Base-by-base conservation (phyloP, 2,888 invertebrate species). In the Pteria penguin region DNA sequence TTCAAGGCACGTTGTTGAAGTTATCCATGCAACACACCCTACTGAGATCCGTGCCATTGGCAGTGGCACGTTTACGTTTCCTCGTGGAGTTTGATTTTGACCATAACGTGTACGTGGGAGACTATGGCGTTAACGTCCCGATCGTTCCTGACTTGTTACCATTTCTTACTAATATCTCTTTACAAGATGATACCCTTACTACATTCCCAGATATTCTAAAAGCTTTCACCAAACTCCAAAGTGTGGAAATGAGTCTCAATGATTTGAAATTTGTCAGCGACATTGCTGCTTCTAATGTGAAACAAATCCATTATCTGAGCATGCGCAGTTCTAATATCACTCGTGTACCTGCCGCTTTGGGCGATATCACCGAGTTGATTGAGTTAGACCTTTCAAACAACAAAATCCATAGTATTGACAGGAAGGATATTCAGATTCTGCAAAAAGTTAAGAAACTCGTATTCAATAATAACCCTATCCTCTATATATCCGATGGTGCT, bases 231-330 rank as follows among this genome's bases (percentile, higher is more conserved):
- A 63, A 61, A 11, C 70, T 84, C 4, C 60, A 66, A 24, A 72
- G 36, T 26, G 57, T 82, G 11, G 74, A 63, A 24, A 70, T 82
- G 36, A 80, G 79, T 32, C 75, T 78, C 11, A 82, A 84, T 62
- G 55, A 78, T 54, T 60, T 84, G 8, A 72, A 81, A 57, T 84
- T 85, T 26, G 80, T 85, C 31, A 85, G 85, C 52, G 85, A 85
- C 58, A 79, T 81, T 45, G 81, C 85, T 1, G 83, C 83, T 1
- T 55, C 65, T 8, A 57, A 82, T 22, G 74, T 82, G 1, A 78
- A 58, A n/a, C 70, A 72, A 2, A 81, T 85, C 4, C 62, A 79
- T 2, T 63, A 62, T 27, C 68, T 85, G 18, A 82, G 82, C 36
- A 63, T 85, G 4, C 65, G 71, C 22, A 80, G 82, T 72, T 82